These are phyloP conservation scores for Corynorhinus townsendii DNA, from an alignment of 2,113 vertebrate species.

Conservation along the genomic window DNA sequence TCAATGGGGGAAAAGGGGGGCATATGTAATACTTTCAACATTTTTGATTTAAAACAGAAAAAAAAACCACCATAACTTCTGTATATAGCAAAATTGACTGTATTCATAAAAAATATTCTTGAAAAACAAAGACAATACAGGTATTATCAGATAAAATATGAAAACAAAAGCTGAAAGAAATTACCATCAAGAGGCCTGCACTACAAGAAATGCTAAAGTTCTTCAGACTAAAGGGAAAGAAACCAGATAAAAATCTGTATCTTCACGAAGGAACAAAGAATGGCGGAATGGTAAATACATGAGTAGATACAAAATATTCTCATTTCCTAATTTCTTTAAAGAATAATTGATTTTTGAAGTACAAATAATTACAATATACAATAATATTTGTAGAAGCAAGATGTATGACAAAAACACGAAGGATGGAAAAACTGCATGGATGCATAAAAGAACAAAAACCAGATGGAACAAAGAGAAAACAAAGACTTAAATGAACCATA, in stretches of 20 bases:
- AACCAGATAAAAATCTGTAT: neutral
- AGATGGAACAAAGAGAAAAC: neutral
- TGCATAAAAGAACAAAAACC: neutral
- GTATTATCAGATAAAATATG: neutral
- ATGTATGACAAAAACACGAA: neutral
- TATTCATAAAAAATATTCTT: neutral
- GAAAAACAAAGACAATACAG: conserved; percentile 3
- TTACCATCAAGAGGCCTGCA: neutral
- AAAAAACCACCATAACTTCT: neutral
- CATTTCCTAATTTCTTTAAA: neutral
- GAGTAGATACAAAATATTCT: neutral
- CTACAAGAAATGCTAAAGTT: neutral
- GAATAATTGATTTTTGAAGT: neutral
- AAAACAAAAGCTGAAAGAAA: conserved; percentile 34
- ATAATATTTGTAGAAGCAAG: neutral
- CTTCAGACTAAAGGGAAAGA: conserved; percentile 6
- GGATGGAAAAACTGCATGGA: neutral
- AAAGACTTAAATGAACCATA: neutral
- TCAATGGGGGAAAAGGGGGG: too few relatives aligned
- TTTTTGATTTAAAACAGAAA: too few relatives aligned
- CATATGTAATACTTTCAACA: too few relatives aligned
- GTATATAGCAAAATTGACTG: neutral
- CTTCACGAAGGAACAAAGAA: neutral
- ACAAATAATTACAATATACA: neutral
- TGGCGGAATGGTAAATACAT: neutral